Conservation (phyloP, 2,888 invertebrate species). For the Xestobium rufovillosum region DNA sequence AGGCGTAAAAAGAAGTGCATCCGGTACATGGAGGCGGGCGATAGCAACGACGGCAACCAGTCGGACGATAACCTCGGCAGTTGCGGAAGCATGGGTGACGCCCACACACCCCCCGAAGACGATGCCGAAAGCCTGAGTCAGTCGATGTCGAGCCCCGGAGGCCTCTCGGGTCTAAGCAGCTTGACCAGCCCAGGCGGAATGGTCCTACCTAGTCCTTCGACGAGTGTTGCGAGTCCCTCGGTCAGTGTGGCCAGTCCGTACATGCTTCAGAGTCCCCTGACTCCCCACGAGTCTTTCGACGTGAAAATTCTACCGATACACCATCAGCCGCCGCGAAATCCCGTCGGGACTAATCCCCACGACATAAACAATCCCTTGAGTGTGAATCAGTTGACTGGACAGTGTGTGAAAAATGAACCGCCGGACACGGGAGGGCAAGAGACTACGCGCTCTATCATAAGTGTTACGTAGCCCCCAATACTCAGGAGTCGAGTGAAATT, state of each 20-base stretch:
- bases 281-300: constrained; percentile 40
- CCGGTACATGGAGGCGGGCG: constrained; percentile 83
- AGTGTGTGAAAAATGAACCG: constrained; percentile 43
- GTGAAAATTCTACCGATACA: constrained; percentile 41
- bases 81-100: constrained; percentile 71
- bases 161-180: constrained; percentile 59
- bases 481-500: too few species aligned
- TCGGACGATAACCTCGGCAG: constrained; percentile 71
- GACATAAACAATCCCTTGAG: constrained; percentile 89
- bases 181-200: constrained; percentile 60
- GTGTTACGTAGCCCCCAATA: constrained; percentile 41
- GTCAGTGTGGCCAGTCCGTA: constrained; percentile 55
- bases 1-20: constrained; percentile 98
- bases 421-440: constrained; percentile 38
- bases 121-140: constrained; percentile 57
- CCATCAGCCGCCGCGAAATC: constrained; percentile 56
- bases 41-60: constrained; percentile 55
- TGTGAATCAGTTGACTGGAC: constrained; percentile 82
- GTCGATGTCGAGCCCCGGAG: constrained; percentile 55
- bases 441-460: constrained; percentile 41
- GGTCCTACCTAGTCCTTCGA: constrained; percentile 71
- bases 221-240: constrained; percentile 59
- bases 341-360: constrained; percentile 85
- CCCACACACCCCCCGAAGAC: constrained; percentile 59
- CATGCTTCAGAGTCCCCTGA: constrained; percentile 46